phyloP scores from a whole-genome alignment of 1,140 invertebrate genomes.

The Neodiprion pinetum region DNA sequence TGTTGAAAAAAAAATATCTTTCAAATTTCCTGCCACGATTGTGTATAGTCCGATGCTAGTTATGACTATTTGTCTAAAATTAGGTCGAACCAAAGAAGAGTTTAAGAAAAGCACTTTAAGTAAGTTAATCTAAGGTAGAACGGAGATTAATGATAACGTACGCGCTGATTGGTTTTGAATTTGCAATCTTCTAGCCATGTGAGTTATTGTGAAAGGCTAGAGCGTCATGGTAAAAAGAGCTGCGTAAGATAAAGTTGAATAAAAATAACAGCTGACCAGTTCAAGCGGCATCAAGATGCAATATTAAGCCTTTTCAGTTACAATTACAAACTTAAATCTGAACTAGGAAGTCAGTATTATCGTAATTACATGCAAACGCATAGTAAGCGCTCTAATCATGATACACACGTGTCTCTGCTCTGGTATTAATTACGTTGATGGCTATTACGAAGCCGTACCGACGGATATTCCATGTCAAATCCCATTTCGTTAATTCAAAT shows the following conservation, averaged over 20 bases:
- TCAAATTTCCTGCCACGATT: too few relatives aligned
- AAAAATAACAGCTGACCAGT: background rate
- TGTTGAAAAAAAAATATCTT: too few relatives aligned
- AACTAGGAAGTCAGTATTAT: background rate
- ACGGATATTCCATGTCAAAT: constrained; percentile 35
- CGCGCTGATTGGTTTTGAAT: background rate
- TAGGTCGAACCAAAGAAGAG: too few relatives aligned
- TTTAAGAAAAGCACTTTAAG: background rate
- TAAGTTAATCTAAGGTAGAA: background rate
- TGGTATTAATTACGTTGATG: constrained; percentile 51
- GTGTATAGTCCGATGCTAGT: too few relatives aligned
- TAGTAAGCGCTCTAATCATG: constrained; percentile 46
- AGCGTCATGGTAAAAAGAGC: background rate
- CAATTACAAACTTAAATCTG: background rate
- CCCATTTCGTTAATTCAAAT: constrained; percentile 40
- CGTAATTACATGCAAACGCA: background rate
- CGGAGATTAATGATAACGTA: background rate
- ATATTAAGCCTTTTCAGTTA: background rate
- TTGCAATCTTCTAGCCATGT: background rate
- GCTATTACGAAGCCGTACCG: constrained; percentile 25
- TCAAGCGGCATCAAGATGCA: background rate
- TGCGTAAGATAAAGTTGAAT: background rate
- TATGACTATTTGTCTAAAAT: too few relatives aligned
- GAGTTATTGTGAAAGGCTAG: background rate
- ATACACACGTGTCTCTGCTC: constrained; percentile 49